Percentiles rank a stretch among this genome's conserved stretches.
Evolutionary conservation across 2,797 vertebrate species (phyloP).

Genomic region (Lagorchestes hirsutus): DNA sequence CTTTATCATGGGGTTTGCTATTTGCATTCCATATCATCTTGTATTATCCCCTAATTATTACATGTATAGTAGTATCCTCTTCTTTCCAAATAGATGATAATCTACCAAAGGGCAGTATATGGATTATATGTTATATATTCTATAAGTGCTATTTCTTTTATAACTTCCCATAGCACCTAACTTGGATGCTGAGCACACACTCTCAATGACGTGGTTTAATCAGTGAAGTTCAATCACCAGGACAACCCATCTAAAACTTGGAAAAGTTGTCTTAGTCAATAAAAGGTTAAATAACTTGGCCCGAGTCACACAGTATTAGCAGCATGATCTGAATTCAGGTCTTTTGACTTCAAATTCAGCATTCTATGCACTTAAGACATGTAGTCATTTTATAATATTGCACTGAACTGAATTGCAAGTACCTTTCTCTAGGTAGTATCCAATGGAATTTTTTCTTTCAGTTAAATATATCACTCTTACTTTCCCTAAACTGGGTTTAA

Average conservation of each 20-base stretch:
- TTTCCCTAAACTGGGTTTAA: not conserved
- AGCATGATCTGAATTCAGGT: not conserved
- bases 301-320: not conserved
- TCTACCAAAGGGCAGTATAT: not conserved
- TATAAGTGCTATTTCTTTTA: not conserved
- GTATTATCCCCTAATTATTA: not conserved
- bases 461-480: not conserved
- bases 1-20: not conserved
- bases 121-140: not conserved
- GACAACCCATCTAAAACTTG: not conserved
- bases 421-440: not conserved
- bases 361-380: not conserved
- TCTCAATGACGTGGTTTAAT: not conserved
- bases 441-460: not conserved
- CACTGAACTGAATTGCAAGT: not conserved
- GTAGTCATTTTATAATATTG: not conserved
- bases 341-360: not conserved
- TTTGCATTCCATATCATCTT: not conserved
- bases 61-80: not conserved
- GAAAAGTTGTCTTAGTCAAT: not conserved
- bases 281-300: not conserved
- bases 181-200: not conserved
- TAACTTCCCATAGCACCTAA: not conserved
- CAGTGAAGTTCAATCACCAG: not conserved
- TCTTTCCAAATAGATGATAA: constrained; percentile 5